Evolutionary conservation across 37 sponge, comb jelly and placozoan genomes (phyloP).

Genomic region (Halichondria panicea): DNA sequence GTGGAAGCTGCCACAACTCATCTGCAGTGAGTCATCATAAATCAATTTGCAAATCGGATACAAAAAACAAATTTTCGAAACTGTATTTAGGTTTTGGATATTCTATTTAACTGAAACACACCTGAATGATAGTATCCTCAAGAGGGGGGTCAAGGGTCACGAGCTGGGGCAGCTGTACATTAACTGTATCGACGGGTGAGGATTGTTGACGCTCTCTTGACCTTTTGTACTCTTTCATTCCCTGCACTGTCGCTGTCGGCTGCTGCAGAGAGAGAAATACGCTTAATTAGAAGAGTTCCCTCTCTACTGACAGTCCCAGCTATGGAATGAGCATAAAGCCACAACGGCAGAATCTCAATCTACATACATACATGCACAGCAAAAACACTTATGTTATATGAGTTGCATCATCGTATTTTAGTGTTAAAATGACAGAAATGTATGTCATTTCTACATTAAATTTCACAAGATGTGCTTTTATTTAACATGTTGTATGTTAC

Average conservation of each 20-base stretch:
- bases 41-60: background rate
- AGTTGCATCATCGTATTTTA: background rate
- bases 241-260: background rate
- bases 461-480: background rate
- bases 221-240: conserved; percentile 34
- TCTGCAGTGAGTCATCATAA: conserved; percentile 17
- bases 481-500: no score
- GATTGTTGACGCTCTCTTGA: conserved; percentile 5
- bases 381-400: background rate
- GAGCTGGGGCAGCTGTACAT: conserved; percentile 18
- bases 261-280: background rate
- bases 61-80: background rate
- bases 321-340: no score
- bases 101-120: background rate
- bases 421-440: background rate
- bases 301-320: no score
- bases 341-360: no score
- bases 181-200: background rate
- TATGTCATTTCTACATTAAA: background rate
- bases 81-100: background rate
- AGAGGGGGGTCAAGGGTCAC: conserved; percentile 5
- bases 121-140: conserved; percentile 41
- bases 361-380: background rate
- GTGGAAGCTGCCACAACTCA: conserved; percentile 76
- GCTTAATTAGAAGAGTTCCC: background rate